A percentile compares a stretch with the other conserved stretches of the same genome.
These are phyloP conservation scores for Rosalia funebris DNA, from an alignment of 2,888 invertebrate species.

Conservation along the genomic window DNA sequence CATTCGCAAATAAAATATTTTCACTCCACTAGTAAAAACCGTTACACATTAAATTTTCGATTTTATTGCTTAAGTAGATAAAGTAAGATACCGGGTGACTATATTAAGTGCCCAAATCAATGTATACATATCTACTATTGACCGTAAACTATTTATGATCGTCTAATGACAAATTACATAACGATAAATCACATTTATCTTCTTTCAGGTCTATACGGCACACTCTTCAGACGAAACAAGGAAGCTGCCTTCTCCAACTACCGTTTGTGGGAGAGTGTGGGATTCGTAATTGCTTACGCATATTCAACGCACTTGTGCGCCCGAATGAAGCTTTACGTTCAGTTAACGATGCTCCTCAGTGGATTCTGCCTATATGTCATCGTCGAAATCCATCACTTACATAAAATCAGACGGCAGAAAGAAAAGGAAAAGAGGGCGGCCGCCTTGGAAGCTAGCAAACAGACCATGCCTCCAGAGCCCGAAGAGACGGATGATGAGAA, in stretches of 20 bases:
- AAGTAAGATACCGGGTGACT: too few relatives aligned
- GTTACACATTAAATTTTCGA: too few relatives aligned
- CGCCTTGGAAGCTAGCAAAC: conserved; percentile 70
- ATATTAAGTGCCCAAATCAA: too few relatives aligned
- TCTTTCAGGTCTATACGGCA: conserved; percentile 81
- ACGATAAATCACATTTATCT: too few relatives aligned
- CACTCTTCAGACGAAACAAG: conserved; percentile 86
- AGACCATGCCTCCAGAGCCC: conserved; percentile 62
- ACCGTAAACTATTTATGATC: too few relatives aligned
- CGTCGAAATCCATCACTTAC: conserved; percentile 84
- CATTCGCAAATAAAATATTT: too few relatives aligned
- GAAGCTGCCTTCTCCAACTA: conserved; percentile 93
- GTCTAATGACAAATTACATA: too few relatives aligned
- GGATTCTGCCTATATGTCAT: conserved; percentile 82
- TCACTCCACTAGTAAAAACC: too few relatives aligned
- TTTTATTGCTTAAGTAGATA: too few relatives aligned
- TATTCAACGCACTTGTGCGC: conserved; percentile 89
- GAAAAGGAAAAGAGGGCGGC: conserved; percentile 72
- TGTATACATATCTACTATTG: too few relatives aligned
- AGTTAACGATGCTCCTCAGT: conserved; percentile 78
- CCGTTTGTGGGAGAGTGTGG: conserved; percentile 89
- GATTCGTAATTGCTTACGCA: conserved; percentile 90
- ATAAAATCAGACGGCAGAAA: conserved; percentile 81
- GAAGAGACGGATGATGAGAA: conserved; percentile 89
- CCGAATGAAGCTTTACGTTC: conserved; percentile 85